Conservation (phyloP, 2,797 vertebrate genomes). For the Catamblyrhynchus diadema region DNA sequence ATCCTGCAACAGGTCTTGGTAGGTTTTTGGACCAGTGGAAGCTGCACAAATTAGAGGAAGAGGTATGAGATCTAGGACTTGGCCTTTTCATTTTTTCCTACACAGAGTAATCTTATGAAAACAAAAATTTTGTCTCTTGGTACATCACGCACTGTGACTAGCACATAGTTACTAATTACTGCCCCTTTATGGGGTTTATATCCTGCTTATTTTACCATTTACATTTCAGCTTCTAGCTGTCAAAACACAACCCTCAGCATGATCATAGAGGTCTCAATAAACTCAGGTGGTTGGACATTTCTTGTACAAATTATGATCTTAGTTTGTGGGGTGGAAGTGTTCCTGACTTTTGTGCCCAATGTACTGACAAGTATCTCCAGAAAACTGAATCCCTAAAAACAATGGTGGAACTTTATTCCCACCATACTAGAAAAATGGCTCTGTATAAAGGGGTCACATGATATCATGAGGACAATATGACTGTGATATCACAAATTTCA, state of each 20-base stretch:
- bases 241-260: neutral
- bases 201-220: neutral
- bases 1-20: neutral
- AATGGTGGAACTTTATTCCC: neutral
- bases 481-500: neutral
- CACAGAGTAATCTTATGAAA: rapidly evolving
- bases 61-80: neutral
- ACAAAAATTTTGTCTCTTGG: neutral
- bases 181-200: neutral
- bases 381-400: neutral
- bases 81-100: neutral
- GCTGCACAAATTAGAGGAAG: neutral
- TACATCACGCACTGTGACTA: neutral
- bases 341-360: neutral
- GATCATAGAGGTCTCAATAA: neutral
- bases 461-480: rapidly evolving
- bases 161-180: neutral
- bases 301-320: neutral
- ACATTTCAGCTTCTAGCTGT: neutral
- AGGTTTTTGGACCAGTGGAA: neutral
- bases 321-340: neutral
- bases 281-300: too few species aligned
- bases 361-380: neutral
- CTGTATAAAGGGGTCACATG: neutral
- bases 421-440: neutral